Percentiles rank a stretch among this genome's conserved stretches.
Evolutionary conservation across 2,113 vertebrate species (phyloP).

Genomic region (Nannobrachium achirus): DNA sequence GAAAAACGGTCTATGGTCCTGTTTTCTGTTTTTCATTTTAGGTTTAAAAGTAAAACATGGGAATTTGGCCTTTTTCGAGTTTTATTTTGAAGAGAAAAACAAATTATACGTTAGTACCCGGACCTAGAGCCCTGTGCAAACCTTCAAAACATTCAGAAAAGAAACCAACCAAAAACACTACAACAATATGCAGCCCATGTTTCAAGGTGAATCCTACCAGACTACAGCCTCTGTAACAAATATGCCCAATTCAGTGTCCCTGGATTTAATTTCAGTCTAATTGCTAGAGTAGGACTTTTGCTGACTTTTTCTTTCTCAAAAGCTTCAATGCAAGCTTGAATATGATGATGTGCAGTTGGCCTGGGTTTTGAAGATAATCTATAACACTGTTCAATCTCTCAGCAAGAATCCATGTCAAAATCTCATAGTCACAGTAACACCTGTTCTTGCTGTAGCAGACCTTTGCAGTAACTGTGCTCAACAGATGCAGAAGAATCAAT

Average conservation of each 20-base stretch:
- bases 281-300: background rate
- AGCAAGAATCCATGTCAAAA: conserved; percentile 31
- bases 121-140: no score
- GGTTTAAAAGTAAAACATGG: no score
- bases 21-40: no score
- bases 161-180: no score
- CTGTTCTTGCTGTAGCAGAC: background rate
- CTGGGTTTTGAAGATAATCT: conserved; percentile 19
- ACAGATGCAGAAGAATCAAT: background rate
- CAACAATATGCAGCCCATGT: no score
- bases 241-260: conserved; percentile 21
- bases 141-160: no score
- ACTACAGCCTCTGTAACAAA: conserved; percentile 28
- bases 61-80: no score
- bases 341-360: background rate
- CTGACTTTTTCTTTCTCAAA: conserved; percentile 1
- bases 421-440: conserved; percentile 34
- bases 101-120: no score
- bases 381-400: conserved; percentile 25
- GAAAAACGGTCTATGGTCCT: no score
- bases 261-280: conserved; percentile 25
- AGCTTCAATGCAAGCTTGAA: conserved; percentile 8
- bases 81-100: no score
- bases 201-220: no score
- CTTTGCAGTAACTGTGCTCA: conserved; percentile 38